Conservation (phyloP, 2,113 vertebrate genomes). For the Aegithalos caudatus region DNA sequence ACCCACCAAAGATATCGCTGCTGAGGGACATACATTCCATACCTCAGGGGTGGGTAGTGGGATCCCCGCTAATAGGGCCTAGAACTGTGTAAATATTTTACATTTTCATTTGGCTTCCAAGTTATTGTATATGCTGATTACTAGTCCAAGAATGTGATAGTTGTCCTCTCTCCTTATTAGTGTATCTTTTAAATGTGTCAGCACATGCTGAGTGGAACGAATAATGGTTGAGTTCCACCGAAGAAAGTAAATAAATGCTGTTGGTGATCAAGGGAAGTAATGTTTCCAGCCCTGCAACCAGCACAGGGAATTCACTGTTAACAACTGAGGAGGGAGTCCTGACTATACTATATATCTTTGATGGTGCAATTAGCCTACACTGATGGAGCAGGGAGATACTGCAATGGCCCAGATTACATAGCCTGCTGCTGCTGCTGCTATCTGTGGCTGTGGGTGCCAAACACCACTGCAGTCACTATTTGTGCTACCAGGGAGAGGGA, state of each 20-base stretch:
- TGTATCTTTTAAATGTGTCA: not conserved
- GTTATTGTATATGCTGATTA: not conserved
- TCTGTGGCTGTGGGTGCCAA: not conserved
- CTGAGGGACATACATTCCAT: not conserved
- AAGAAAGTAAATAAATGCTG: conserved; percentile 24
- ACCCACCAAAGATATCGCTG: not conserved
- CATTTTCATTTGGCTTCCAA: not conserved
- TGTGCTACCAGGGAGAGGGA: conserved; percentile 30
- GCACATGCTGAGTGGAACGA: not conserved
- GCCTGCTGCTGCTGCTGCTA: not conserved
- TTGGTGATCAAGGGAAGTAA: not conserved
- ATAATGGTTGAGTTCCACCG: not conserved
- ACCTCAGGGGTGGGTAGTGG: not conserved
- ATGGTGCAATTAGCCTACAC: not conserved
- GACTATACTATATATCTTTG: not conserved
- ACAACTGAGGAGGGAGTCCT: not conserved
- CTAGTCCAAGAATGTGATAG: not conserved
- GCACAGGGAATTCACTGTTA: not conserved
- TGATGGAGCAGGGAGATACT: not conserved
- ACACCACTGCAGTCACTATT: not conserved
- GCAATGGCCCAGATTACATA: not conserved
- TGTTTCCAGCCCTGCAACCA: not conserved
- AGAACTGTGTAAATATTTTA: not conserved
- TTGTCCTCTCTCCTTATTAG: not conserved
- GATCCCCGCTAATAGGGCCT: not conserved